Base-by-base conservation (phyloP, 2,113 vertebrate genomes). In the Notechis scutatus region DNA sequence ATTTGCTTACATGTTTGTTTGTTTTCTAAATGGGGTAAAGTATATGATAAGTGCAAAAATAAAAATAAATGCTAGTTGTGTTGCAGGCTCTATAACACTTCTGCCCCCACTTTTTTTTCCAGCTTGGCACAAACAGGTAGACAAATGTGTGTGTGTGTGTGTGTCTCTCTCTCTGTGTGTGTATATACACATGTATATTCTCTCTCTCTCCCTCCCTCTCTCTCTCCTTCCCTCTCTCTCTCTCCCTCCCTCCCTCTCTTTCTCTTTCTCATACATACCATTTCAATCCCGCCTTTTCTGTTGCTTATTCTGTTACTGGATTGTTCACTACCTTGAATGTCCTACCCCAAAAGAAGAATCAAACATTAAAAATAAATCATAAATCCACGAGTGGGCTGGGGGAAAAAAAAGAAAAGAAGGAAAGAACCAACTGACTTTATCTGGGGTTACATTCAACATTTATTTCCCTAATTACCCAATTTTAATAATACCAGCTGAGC, bases 1-100 rank as follows among this genome's bases (percentile, higher is more conserved):
- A 95, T 94, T 95, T 94, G 88, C 64, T 95, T 69, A n/a, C 26
- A 14, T n/a, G 29, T n/a, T 29, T n/a, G 61, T n/a, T 12, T n/a
- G 61, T 14, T 64, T 64, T n/a, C 11, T 64, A 94, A n/a, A 91
- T 93, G 89, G 94, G 94, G 93, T 95, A 95, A 34, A 15, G 5
- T 34, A 93, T 90, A 7, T 95, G 96, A 91, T 81, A 94, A 89
- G 42, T 0, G 29, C 94, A 95, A 90, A 55, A 34, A 61, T 0
- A 4, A n/a, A 90, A 54, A n/a, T 74, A 0, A 5, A n/a, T 92
- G 74, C 88, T 0, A 0, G 56, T 87, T 93, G 90, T 91, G 87
- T 26, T 0, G n/a, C 81, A 26, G 0, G 0, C 92, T 0, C 47
- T 15, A 47, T 81, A 18, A 45, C 29, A 45, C 9, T 2, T 74